Conservation (phyloP, 2,113 vertebrate species). For the Heterotilapia buettikoferi region DNA sequence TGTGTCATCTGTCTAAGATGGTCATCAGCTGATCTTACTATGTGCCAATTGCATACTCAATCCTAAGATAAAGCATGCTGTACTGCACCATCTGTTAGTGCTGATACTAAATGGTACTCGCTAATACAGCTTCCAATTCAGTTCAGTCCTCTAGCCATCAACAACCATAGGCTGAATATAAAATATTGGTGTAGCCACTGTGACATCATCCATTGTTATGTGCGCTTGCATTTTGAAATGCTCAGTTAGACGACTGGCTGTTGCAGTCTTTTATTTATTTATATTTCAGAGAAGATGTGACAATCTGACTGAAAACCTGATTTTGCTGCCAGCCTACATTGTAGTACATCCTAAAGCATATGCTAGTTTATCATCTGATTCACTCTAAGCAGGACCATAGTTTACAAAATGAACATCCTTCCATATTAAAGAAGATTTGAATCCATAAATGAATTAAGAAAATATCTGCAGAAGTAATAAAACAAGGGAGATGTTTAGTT, state of each 20-base stretch:
- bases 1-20: neutral
- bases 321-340: neutral
- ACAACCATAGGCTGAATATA: neutral
- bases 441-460: neutral
- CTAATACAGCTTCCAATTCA: neutral
- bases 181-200: neutral
- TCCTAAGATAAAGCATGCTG: neutral
- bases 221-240: neutral
- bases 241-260: neutral
- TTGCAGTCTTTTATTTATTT: neutral
- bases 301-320: neutral
- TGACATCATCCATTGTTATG: neutral
- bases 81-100: neutral
- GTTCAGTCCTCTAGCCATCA: neutral
- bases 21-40: neutral
- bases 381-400: neutral
- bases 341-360: neutral
- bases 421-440: neutral
- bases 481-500: neutral
- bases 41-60: neutral
- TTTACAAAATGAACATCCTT: neutral
- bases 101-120: neutral
- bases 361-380: neutral
- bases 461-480: neutral
- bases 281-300: neutral